These are phyloP conservation scores for Anastrepha ludens DNA, from an alignment of 1,140 invertebrate genomes.

Conservation along the genomic window DNA sequence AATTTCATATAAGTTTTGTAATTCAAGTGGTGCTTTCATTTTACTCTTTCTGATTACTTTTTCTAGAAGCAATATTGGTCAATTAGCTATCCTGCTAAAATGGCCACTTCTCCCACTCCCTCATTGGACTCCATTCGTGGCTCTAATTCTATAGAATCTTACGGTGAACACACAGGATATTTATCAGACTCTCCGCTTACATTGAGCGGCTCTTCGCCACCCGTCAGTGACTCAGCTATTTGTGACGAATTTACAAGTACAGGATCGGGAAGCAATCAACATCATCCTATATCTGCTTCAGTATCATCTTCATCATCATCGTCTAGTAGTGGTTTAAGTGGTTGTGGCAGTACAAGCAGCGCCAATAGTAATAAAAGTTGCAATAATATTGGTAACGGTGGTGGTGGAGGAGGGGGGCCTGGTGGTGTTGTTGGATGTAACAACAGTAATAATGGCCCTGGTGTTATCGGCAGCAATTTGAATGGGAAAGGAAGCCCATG, in stretches of 20 bases:
- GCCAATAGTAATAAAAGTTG: slow-evolving; percentile 64
- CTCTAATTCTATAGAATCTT: slow-evolving; percentile 91
- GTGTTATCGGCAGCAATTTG: slow-evolving; percentile 70
- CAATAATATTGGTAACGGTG: slow-evolving; percentile 52
- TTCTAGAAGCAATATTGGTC: slow-evolving; percentile 18
- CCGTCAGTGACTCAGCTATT: slow-evolving; percentile 86
- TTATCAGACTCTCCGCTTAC: slow-evolving; percentile 84
- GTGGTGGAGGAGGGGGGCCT: slow-evolving; percentile 17
- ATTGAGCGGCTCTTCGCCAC: slow-evolving; percentile 87
- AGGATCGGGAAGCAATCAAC: slow-evolving; percentile 67
- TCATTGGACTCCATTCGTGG: slow-evolving; percentile 91
- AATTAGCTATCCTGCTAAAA: slow-evolving; percentile 54
- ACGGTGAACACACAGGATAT: slow-evolving; percentile 78
- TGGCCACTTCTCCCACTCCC: slow-evolving; percentile 84
- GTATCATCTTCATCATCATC: slow-evolving; percentile 67
- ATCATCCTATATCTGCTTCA: slow-evolving; percentile 71
- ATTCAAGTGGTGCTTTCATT: neutral
- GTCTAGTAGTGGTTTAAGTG: slow-evolving; percentile 69
- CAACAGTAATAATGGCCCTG: slow-evolving; percentile 64
- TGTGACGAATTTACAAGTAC: slow-evolving; percentile 78
- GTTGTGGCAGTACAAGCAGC: slow-evolving; percentile 64
- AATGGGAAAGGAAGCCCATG: slow-evolving; percentile 62
- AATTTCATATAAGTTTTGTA: neutral
- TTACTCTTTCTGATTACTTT: neutral
- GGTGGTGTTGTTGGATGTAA: neutral